Evolutionary conservation across 2,797 vertebrate species (phyloP).

Genomic region (Pampus argenteus): DNA sequence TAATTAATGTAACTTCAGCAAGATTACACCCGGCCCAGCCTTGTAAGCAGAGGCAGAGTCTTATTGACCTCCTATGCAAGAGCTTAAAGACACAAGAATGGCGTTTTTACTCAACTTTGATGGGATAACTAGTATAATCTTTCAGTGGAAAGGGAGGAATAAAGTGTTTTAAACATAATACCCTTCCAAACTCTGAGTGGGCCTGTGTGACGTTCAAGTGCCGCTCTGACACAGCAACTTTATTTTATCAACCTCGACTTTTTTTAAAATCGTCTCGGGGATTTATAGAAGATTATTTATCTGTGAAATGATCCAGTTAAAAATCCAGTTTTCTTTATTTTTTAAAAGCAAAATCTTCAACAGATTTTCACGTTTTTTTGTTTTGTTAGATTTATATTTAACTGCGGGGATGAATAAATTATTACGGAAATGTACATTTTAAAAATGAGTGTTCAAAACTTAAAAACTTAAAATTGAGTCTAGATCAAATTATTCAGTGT

Average conservation of each 20-base stretch:
- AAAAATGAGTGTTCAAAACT: background rate
- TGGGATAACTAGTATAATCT: conserved; percentile 99
- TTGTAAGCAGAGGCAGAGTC: conserved; percentile 94
- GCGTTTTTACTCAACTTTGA: conserved; percentile 98
- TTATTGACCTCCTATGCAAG: conserved; percentile 96
- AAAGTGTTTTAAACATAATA: conserved; percentile 95
- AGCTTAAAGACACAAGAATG: conserved; percentile 98
- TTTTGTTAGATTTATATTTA: too few relatives aligned
- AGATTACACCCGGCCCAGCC: conserved; percentile 96
- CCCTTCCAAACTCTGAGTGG: conserved; percentile 88
- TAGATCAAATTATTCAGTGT: too few relatives aligned
- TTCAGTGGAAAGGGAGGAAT: conserved; percentile 92
- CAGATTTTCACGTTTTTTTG: too few relatives aligned
- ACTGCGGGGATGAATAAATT: background rate
- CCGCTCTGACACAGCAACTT: conserved; percentile 83
- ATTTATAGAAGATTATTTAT: background rate
- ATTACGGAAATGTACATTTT: background rate
- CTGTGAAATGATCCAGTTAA: background rate
- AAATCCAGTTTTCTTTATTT: too few relatives aligned
- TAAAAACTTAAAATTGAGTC: too few relatives aligned
- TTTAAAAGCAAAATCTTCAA: too few relatives aligned
- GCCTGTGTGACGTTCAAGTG: conserved; percentile 83
- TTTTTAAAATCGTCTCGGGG: conserved; percentile 36
- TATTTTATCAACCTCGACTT: conserved; percentile 65
- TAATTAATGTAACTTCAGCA: conserved; percentile 99